Conservation (phyloP, 2,888 invertebrate species). For the Venustoraphidia nigricollis region DNA sequence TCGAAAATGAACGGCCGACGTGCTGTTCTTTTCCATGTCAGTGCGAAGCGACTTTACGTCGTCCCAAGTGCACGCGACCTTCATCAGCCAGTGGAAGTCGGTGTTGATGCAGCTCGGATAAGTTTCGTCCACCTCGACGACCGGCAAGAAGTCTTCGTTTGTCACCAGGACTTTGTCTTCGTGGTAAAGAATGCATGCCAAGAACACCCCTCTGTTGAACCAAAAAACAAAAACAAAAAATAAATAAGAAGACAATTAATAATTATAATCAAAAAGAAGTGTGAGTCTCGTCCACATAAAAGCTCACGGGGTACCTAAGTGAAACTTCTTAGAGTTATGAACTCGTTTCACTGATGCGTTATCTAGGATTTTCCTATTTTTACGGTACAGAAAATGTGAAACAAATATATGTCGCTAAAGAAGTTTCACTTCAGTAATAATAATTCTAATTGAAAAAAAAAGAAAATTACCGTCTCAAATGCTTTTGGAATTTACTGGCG, state of each 20-base stretch:
- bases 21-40: constrained; percentile 88
- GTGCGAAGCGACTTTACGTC: constrained; percentile 82
- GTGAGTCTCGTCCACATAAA: too few relatives aligned
- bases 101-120: constrained; percentile 81
- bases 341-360: too few relatives aligned
- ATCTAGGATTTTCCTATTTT: too few relatives aligned
- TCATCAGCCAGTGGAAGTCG: constrained; percentile 97
- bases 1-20: constrained; percentile 81
- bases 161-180: constrained; percentile 94
- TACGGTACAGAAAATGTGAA: too few relatives aligned
- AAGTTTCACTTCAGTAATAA: too few relatives aligned
- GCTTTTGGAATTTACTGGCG: constrained; percentile 93
- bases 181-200: constrained; percentile 85
- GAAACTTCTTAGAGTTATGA: too few relatives aligned
- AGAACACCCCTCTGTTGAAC: constrained; percentile 72
- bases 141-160: constrained; percentile 91
- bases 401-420: too few relatives aligned
- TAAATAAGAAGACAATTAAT: too few relatives aligned
- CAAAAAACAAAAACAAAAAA: neutral
- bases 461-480: constrained; percentile 51
- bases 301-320: too few relatives aligned
- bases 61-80: constrained; percentile 94
- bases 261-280: too few relatives aligned
- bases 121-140: constrained; percentile 92
- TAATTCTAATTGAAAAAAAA: neutral